These are phyloP conservation scores for Atlantisia rogersi DNA, from an alignment of 2,113 vertebrate species.

Conservation along the genomic window DNA sequence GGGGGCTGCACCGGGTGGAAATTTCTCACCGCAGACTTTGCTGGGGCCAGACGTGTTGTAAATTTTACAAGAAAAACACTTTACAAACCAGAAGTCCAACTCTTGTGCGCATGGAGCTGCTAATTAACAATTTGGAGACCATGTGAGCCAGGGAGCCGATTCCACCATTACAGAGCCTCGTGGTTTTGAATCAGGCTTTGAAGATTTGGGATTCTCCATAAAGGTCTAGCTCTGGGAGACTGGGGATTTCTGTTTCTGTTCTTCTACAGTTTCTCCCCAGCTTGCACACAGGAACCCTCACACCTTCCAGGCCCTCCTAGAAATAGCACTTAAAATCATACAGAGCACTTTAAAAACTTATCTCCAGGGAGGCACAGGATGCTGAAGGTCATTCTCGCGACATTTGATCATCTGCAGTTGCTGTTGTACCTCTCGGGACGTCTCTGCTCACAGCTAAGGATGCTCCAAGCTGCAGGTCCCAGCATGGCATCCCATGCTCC, in stretches of 20 bases:
- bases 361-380: background rate
- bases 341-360: background rate
- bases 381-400: accelerated
- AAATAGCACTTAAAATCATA: accelerated
- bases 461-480: background rate
- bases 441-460: background rate
- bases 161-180: background rate
- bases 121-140: slow-evolving; percentile 23
- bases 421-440: background rate
- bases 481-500: background rate
- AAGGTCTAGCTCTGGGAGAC: background rate
- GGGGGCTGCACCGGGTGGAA: background rate
- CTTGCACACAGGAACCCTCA: background rate
- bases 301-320: background rate
- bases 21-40: slow-evolving; percentile 47
- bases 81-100: slow-evolving; percentile 45
- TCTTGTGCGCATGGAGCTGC: background rate
- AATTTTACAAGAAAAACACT: slow-evolving; percentile 66
- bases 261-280: background rate
- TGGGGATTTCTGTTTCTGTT: background rate
- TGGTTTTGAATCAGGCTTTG: background rate
- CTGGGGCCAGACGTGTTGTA: slow-evolving; percentile 63
- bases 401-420: too few species aligned
- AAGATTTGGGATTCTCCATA: background rate
- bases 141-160: background rate